Evolutionary conservation across 2,113 vertebrate genomes (phyloP).

Genomic region (Hymenochirus boettgeri): DNA sequence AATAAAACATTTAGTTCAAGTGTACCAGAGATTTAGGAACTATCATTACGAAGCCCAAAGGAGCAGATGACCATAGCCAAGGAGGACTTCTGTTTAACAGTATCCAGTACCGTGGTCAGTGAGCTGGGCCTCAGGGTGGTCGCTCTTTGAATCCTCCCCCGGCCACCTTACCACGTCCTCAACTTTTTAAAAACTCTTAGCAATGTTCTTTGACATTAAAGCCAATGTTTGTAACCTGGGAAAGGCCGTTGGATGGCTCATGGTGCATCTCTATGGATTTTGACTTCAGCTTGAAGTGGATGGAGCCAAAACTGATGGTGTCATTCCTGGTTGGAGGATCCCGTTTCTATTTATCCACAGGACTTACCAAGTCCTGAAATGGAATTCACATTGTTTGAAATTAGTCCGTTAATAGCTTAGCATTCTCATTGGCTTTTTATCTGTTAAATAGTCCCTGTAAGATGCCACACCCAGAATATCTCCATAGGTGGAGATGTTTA

Average conservation of each 20-base stretch:
- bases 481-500: too few relatives aligned
- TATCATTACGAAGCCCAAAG: too few relatives aligned
- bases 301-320: slow-evolving; percentile 62
- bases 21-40: too few relatives aligned
- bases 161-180: slow-evolving; percentile 59
- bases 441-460: too few relatives aligned
- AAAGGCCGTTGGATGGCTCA: slow-evolving; percentile 56
- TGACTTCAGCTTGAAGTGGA: slow-evolving; percentile 60
- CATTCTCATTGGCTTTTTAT: too few relatives aligned
- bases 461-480: too few relatives aligned
- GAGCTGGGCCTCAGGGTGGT: slow-evolving; percentile 65
- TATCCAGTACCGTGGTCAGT: slow-evolving; percentile 59
- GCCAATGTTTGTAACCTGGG: slow-evolving; percentile 64
- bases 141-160: slow-evolving; percentile 67
- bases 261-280: slow-evolving; percentile 69
- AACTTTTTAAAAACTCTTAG: slow-evolving; percentile 66
- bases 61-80: too few relatives aligned
- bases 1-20: too few relatives aligned
- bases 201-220: slow-evolving; percentile 68
- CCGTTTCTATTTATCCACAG: slow-evolving; percentile 65
- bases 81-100: too few relatives aligned
- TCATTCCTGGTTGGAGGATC: slow-evolving; percentile 70
- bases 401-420: too few relatives aligned
- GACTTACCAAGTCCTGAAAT: slow-evolving; percentile 57
- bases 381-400: too few relatives aligned